Evolutionary conservation across 2,797 vertebrate genomes (phyloP).

Genomic region (Pangasius mekongensis): DNA sequence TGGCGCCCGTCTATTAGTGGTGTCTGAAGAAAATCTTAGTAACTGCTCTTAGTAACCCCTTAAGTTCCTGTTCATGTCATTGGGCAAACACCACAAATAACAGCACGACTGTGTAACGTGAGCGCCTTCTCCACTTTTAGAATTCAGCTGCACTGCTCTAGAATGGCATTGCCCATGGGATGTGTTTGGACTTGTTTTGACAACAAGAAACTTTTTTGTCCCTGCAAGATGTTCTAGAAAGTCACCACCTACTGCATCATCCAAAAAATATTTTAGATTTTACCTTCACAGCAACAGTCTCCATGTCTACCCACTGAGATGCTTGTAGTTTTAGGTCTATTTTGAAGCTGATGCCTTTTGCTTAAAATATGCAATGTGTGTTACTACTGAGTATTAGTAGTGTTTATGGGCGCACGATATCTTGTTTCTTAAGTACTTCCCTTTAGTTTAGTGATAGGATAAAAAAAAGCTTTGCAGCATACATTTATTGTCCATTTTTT

Average conservation of each 20-base stretch:
- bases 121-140: slow-evolving; percentile 65
- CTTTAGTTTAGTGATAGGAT: background rate
- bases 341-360: background rate
- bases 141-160: slow-evolving; percentile 67
- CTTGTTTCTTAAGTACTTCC: too few relatives aligned
- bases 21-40: slow-evolving; percentile 60
- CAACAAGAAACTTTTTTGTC: slow-evolving; percentile 62
- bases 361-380: background rate
- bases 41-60: slow-evolving; percentile 60
- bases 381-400: background rate
- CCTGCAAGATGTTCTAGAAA: slow-evolving; percentile 65
- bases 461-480: background rate
- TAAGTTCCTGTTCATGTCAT: slow-evolving; percentile 64
- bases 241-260: slow-evolving; percentile 51
- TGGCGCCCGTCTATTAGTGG: slow-evolving; percentile 41
- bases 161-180: slow-evolving; percentile 69
- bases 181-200: slow-evolving; percentile 70
- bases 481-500: too few relatives aligned
- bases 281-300: slow-evolving; percentile 13
- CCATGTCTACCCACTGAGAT: background rate
- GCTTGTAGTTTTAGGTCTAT: background rate
- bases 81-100: slow-evolving; percentile 70
- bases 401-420: background rate
- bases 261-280: slow-evolving; percentile 32
- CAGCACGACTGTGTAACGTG: slow-evolving; percentile 70